phyloP scores from a whole-genome alignment of 2,888 invertebrate genomes.

The Eilema depressum region DNA sequence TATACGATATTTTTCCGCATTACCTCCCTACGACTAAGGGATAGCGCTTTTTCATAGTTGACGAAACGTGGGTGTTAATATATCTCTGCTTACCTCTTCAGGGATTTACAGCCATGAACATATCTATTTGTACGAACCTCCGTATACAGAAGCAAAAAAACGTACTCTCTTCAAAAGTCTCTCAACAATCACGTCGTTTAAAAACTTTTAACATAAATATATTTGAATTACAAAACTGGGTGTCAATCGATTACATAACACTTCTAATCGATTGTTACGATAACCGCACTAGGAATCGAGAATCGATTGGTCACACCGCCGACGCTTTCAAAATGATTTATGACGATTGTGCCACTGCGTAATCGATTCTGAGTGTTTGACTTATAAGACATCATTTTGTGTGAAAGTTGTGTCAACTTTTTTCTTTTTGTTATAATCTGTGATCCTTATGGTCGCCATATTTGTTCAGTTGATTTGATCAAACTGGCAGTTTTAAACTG shows the following conservation, averaged over 20 bases:
- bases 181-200: background rate
- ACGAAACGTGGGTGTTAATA: too few relatives aligned
- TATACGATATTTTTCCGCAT: too few relatives aligned
- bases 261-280: conserved; percentile 42
- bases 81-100: too few relatives aligned
- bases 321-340: conserved; percentile 51
- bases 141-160: background rate
- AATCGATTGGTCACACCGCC: conserved; percentile 38
- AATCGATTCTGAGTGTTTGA: conserved; percentile 42
- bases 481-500: too few relatives aligned
- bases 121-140: too few relatives aligned
- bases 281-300: conserved; percentile 36
- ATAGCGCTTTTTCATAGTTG: too few relatives aligned
- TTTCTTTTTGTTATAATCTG: background rate
- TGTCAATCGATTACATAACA: conserved; percentile 48
- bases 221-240: conserved; percentile 31
- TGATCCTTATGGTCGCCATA: background rate
- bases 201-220: background rate
- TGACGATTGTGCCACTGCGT: conserved; percentile 38
- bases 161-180: background rate
- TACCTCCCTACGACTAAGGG: too few relatives aligned
- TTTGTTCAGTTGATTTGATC: too few relatives aligned
- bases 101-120: too few relatives aligned
- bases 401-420: conserved; percentile 18
- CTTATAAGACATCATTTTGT: conserved; percentile 18